phyloP scores from a whole-genome alignment of 2,113 vertebrate genomes.

The Jacana jacana region DNA sequence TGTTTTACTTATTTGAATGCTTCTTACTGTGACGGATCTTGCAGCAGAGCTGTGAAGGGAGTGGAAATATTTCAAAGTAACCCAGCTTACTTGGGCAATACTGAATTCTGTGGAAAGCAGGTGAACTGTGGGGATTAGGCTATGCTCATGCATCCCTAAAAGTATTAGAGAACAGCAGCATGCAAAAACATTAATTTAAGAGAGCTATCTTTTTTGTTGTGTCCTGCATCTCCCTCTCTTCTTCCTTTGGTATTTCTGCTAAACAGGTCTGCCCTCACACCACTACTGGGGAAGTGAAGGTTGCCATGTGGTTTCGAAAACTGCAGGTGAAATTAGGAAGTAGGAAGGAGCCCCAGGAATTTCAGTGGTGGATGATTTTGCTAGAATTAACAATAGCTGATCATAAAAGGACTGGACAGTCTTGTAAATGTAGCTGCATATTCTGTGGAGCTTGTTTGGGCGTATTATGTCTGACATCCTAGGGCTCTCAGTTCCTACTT shows the following conservation, averaged over 20 bases:
- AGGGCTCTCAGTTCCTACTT: neutral
- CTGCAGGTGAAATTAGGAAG: neutral
- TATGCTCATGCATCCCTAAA: neutral
- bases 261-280: neutral
- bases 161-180: neutral
- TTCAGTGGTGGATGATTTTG: neutral
- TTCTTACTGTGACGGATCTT: neutral
- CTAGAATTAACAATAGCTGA: neutral
- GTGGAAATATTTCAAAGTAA: neutral
- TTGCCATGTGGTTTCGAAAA: neutral
- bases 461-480: neutral
- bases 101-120: neutral
- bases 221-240: neutral
- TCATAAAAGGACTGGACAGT: neutral
- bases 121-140: neutral
- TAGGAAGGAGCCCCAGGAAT: neutral
- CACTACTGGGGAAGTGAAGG: neutral
- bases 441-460: neutral
- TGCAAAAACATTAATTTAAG: neutral
- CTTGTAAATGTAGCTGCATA: neutral
- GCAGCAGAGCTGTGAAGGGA: neutral
- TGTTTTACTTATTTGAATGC: slow-evolving; percentile 25
- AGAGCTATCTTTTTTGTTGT: neutral
- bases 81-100: neutral
- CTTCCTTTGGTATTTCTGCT: neutral